Conservation (phyloP, 30 jellyfish, hydroid and myxozoan genomes). For the Sanderia malayensis region DNA sequence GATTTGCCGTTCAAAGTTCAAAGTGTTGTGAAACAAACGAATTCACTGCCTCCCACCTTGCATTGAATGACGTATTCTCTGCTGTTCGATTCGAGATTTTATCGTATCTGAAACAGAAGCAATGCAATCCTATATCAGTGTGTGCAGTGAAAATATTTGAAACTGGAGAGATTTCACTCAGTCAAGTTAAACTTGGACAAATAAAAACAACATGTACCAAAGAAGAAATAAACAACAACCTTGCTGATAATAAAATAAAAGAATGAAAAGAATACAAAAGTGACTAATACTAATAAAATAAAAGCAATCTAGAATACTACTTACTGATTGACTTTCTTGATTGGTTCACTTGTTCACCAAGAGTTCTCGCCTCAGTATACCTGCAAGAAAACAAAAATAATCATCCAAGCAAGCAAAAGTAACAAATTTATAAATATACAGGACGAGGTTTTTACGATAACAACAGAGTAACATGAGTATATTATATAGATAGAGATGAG, state of each 20-base stretch:
- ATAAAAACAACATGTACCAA: neutral
- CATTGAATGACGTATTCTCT: conserved; percentile 63
- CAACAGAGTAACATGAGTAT: neutral
- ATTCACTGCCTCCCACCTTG: conserved; percentile 47
- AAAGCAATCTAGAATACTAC: neutral
- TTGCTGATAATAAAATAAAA: too few species aligned
- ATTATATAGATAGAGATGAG: neutral
- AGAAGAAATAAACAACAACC: neutral
- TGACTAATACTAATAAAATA: neutral
- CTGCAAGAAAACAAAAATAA: too few species aligned
- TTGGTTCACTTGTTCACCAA: conserved; percentile 94
- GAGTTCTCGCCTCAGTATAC: conserved; percentile 81
- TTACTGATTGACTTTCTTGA: conserved; percentile 80
- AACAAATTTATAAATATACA: neutral
- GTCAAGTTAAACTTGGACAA: neutral
- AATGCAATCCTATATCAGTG: neutral
- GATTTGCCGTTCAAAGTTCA: too few species aligned
- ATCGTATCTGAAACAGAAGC: conserved; percentile 29
- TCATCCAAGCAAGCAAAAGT: neutral
- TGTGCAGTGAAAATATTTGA: neutral
- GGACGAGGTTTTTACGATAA: neutral
- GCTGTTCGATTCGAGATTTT: conserved; percentile 66
- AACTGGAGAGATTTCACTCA: neutral
- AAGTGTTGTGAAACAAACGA: neutral
- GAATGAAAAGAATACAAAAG: neutral